Evolutionary conservation across 2,797 vertebrate genomes (phyloP).

Genomic region (Epinephelus coioides): DNA sequence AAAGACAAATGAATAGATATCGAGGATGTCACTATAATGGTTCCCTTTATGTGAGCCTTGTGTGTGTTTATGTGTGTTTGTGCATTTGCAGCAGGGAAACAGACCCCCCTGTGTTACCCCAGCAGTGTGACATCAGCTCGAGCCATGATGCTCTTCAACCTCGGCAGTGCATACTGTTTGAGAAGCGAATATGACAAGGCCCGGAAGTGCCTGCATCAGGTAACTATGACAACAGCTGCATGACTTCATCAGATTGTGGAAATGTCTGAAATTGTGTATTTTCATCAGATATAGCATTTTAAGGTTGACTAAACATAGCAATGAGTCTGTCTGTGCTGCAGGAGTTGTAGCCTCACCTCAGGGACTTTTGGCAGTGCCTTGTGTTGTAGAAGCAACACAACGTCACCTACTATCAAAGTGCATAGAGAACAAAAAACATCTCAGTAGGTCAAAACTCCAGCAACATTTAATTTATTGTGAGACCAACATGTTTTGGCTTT

Average conservation of each 20-base stretch:
- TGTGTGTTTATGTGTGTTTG: background rate
- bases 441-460: background rate
- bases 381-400: too few species aligned
- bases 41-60: background rate
- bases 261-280: background rate
- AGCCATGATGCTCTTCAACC: constrained; percentile 98
- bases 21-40: background rate
- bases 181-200: constrained; percentile 99
- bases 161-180: constrained; percentile 97
- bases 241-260: background rate
- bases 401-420: too few species aligned
- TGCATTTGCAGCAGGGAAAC: constrained; percentile 91
- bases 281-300: background rate
- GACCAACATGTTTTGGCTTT: too few species aligned
- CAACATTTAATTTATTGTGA: too few species aligned
- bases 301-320: too few species aligned
- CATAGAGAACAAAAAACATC: background rate
- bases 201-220: constrained; percentile 97
- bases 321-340: too few species aligned
- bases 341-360: too few species aligned
- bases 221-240: constrained; percentile 57
- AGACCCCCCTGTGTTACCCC: constrained; percentile 95
- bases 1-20: too few species aligned
- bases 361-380: too few species aligned
- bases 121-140: constrained; percentile 94